These are phyloP conservation scores for Notolepis coatsorum DNA, from an alignment of 2,797 vertebrate species.

Conservation along the genomic window DNA sequence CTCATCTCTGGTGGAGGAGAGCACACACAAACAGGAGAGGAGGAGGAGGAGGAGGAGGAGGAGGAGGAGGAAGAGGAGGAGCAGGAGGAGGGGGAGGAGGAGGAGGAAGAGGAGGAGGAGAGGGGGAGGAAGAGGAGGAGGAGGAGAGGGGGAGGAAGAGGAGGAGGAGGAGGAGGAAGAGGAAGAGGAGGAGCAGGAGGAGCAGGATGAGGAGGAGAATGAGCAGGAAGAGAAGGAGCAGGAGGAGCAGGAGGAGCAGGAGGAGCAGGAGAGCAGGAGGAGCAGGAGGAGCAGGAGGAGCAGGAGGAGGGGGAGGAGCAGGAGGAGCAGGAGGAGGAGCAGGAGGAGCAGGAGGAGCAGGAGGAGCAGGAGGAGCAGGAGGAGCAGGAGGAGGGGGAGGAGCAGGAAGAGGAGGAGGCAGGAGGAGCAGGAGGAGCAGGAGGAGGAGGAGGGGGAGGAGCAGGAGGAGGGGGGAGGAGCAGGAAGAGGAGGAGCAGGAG, in stretches of 20 bases:
- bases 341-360: neutral
- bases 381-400: too few relatives aligned
- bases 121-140: neutral
- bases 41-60: neutral
- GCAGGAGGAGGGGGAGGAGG: too few relatives aligned
- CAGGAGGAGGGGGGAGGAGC: too few relatives aligned
- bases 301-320: too few relatives aligned
- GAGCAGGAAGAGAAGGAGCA: neutral
- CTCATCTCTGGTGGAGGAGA: slow-evolving; percentile 60
- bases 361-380: neutral
- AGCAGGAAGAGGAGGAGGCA: too few relatives aligned
- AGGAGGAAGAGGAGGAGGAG: too few relatives aligned
- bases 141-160: neutral
- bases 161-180: neutral
- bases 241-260: neutral
- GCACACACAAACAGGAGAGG: neutral
- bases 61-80: neutral
- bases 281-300: neutral
- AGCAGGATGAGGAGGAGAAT: too few relatives aligned
- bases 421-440: too few relatives aligned
- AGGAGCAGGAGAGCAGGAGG: neutral
- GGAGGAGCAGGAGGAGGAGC: neutral
- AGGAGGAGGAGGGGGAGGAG: too few relatives aligned
- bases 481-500: too few relatives aligned
- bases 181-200: neutral